Evolutionary conservation across 1,140 invertebrate species (phyloP).

Genomic region (Drosophila pachea): DNA sequence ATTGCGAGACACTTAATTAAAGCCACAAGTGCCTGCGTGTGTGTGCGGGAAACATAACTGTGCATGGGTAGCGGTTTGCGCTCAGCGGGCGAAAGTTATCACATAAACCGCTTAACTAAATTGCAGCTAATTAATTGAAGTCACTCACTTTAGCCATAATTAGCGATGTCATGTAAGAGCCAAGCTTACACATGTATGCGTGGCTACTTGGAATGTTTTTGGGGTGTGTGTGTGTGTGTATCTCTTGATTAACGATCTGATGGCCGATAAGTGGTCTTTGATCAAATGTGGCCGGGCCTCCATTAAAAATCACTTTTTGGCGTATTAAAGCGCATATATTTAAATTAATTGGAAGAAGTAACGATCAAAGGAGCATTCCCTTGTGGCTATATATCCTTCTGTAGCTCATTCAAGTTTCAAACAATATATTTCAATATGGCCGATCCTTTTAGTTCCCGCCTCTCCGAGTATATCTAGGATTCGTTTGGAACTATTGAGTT

Average conservation of each 20-base stretch:
- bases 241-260: conserved; percentile 31
- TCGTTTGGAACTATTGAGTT: too few relatives aligned
- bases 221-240: not conserved
- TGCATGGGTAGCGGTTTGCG: conserved; percentile 34
- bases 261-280: conserved; percentile 12
- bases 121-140: conserved; percentile 62
- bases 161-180: conserved; percentile 45
- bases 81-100: conserved; percentile 49
- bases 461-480: too few relatives aligned
- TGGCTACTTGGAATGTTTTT: not conserved
- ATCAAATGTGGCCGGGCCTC: conserved; percentile 12
- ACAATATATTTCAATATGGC: too few relatives aligned
- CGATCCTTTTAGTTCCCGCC: too few relatives aligned
- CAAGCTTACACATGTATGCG: conserved; percentile 29
- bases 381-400: too few relatives aligned
- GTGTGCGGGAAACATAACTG: not conserved
- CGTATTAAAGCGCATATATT: not conserved
- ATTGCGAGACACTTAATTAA: conserved; percentile 41
- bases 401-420: too few relatives aligned
- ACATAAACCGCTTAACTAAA: conserved; percentile 57
- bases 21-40: conserved; percentile 6
- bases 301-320: too few relatives aligned
- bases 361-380: too few relatives aligned
- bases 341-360: not conserved
- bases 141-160: conserved; percentile 48